phyloP scores from a whole-genome alignment of 2,113 vertebrate species.

The Phylloscopus trochiloides region DNA sequence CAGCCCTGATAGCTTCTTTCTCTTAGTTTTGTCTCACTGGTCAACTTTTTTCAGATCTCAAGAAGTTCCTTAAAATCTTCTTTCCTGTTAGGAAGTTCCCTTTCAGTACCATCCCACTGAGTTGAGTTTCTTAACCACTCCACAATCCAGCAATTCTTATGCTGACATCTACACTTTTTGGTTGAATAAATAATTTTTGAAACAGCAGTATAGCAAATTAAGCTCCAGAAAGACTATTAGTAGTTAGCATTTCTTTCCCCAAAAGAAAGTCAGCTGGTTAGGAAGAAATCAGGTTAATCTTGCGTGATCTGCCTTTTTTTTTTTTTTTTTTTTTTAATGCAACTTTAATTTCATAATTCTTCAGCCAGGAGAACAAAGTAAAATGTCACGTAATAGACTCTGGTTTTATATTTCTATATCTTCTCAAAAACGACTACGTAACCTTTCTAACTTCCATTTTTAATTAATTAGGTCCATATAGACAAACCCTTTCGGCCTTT shows the following conservation, averaged over 20 bases:
- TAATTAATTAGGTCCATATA: slow-evolving; percentile 17
- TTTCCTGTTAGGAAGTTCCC: neutral
- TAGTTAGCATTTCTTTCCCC: neutral
- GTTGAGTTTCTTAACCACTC: neutral
- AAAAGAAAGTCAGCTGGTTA: neutral
- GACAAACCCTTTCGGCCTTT: neutral
- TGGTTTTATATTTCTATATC: neutral
- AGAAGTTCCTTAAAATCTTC: neutral
- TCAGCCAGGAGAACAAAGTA: neutral
- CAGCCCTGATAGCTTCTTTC: neutral
- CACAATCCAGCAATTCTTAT: neutral
- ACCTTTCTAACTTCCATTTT: slow-evolving; percentile 20
- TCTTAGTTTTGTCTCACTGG: neutral
- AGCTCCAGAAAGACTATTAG: neutral
- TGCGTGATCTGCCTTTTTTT: neutral
- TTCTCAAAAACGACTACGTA: neutral
- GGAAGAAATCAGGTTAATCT: neutral
- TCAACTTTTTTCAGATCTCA: neutral
- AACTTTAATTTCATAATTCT: slow-evolving; percentile 11
- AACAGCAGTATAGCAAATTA: neutral
- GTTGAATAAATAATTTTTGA: neutral
- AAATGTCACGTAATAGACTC: neutral
- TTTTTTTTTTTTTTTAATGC: neutral
- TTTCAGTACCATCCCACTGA: neutral
- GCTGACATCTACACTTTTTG: neutral